A percentile compares a stretch with the other conserved stretches of the same genome.
These are phyloP conservation scores for Drosophila sp. DNA, from an alignment of 1,140 invertebrate species.

Conservation along the genomic window DNA sequence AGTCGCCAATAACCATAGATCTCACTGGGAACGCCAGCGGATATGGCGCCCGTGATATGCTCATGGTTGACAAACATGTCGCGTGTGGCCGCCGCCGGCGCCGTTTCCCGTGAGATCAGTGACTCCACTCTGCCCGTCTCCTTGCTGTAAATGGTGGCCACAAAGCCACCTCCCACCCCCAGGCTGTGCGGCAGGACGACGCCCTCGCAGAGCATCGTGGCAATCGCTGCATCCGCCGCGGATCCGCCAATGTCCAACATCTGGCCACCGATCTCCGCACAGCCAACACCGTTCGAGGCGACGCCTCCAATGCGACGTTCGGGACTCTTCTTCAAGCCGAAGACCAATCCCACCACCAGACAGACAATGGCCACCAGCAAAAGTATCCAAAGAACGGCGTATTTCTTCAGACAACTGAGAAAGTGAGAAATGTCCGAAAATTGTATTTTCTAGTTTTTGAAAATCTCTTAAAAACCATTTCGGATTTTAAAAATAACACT, in stretches of 20 bases:
- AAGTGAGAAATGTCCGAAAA: neutral
- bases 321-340: constrained; percentile 46
- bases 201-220: constrained; percentile 94
- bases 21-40: constrained; percentile 96
- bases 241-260: constrained; percentile 91
- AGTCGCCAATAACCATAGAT: constrained; percentile 93
- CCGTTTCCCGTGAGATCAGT: constrained; percentile 93
- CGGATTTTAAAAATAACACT: too few relatives aligned
- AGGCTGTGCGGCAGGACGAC: constrained; percentile 93
- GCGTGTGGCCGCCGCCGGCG: constrained; percentile 88
- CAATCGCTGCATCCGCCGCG: constrained; percentile 95
- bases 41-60: constrained; percentile 86
- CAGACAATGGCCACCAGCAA: constrained; percentile 55
- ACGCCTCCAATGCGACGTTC: constrained; percentile 87
- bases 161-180: constrained; percentile 94
- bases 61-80: constrained; percentile 89
- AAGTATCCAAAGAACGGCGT: constrained; percentile 67
- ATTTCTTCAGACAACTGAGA: constrained; percentile 56
- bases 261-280: constrained; percentile 89
- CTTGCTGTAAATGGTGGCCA: constrained; percentile 92
- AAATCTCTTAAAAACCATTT: too few relatives aligned
- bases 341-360: constrained; percentile 63
- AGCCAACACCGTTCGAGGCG: constrained; percentile 90
- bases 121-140: constrained; percentile 86
- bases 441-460: too few relatives aligned